Conservation (phyloP, 2,797 vertebrate genomes). For the Hybognathus amarus region DNA sequence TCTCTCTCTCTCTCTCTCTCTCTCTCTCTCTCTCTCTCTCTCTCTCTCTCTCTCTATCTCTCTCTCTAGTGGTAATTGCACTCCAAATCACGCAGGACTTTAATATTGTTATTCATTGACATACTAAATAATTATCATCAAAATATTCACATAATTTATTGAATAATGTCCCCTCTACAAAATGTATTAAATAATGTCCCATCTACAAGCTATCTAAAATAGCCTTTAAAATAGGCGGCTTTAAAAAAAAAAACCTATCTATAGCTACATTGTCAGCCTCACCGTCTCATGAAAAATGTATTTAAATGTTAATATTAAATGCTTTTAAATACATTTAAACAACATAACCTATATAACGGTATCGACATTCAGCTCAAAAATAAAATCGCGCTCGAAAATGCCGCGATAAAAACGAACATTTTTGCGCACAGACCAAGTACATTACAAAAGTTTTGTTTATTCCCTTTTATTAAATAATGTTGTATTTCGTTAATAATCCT, state of each 20-base stretch:
- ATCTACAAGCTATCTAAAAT: too few species aligned
- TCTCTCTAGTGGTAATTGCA: background rate
- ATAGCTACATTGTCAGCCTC: background rate
- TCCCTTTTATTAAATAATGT: background rate
- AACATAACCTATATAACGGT: background rate
- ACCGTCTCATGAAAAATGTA: background rate
- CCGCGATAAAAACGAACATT: background rate
- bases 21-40: background rate
- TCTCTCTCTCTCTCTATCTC: background rate
- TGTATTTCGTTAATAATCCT: background rate
- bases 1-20: too few species aligned
- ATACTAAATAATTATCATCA: background rate
- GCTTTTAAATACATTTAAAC: background rate
- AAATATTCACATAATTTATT: background rate
- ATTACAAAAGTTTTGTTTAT: background rate
- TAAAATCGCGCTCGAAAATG: background rate
- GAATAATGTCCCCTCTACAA: background rate
- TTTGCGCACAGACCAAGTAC: background rate
- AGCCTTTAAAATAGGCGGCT: too few species aligned
- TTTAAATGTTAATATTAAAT: background rate
- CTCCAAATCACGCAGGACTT: background rate
- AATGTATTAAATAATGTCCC: too few species aligned
- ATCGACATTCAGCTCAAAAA: background rate
- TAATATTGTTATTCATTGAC: background rate
- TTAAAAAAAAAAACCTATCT: too few species aligned